Evolutionary conservation across 1,140 invertebrate genomes (phyloP).

Genomic region (Tribolium castaneum): DNA sequence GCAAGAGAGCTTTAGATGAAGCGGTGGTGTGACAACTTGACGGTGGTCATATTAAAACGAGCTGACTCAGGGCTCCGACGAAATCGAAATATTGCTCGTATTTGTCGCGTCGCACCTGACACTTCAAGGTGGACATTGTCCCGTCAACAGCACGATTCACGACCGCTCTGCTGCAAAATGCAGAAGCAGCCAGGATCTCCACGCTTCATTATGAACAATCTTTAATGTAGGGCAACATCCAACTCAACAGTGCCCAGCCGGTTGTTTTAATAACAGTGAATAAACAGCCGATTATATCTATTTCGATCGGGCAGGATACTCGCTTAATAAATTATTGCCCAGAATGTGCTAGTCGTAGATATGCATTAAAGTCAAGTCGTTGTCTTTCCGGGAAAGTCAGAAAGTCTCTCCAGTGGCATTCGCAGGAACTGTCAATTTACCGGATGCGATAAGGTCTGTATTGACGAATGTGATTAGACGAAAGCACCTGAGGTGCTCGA

Average conservation of each 20-base stretch:
- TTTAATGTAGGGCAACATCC: no score
- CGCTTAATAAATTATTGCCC: neutral
- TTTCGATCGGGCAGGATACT: neutral
- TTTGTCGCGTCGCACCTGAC: slow-evolving; percentile 46
- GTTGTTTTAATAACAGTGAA: neutral
- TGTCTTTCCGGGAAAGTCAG: slow-evolving; percentile 13
- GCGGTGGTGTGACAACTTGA: slow-evolving; percentile 10
- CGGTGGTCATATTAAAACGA: slow-evolving; percentile 23
- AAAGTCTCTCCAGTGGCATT: neutral
- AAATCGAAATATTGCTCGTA: slow-evolving; percentile 47
- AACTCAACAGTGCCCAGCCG: neutral
- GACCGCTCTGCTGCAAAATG: neutral
- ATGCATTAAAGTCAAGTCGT: slow-evolving; percentile 11
- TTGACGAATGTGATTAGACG: slow-evolving; percentile 39
- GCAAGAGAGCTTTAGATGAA: slow-evolving; percentile 23
- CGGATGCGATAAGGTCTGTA: slow-evolving; percentile 11
- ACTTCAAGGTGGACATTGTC: slow-evolving; percentile 46
- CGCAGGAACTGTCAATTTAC: slow-evolving; percentile 36
- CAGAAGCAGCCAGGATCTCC: no score
- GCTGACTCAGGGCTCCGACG: slow-evolving; percentile 17
- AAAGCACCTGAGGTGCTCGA: slow-evolving; percentile 35
- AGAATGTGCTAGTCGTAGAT: neutral
- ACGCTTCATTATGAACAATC: no score
- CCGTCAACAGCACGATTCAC: slow-evolving; percentile 29
- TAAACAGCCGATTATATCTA: neutral